Evolutionary conservation across 2,113 vertebrate species (phyloP).

Genomic region (Brachyhypopomus occidentalis): DNA sequence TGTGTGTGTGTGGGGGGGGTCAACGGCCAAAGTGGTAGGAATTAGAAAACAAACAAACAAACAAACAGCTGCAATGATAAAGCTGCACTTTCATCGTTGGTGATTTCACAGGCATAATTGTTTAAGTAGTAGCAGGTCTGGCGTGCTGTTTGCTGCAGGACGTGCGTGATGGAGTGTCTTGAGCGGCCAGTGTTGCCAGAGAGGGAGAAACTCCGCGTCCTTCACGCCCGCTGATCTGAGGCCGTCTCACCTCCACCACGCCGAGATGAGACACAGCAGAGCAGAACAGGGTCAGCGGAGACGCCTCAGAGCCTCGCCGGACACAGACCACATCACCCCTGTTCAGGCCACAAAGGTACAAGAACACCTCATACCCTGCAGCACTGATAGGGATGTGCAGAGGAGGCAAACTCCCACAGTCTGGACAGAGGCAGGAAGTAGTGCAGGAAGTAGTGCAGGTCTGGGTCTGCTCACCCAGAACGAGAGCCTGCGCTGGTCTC

Average conservation of each 20-base stretch:
- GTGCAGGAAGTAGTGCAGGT: too few species aligned
- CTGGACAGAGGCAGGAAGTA: too few species aligned
- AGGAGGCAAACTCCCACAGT: too few species aligned
- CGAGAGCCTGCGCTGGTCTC: slow-evolving; percentile 13
- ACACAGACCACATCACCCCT: too few species aligned
- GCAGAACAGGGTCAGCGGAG: background rate
- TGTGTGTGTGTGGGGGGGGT: too few species aligned
- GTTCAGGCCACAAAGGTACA: too few species aligned
- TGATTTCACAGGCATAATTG: slow-evolving; percentile 40
- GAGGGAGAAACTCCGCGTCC: slow-evolving; percentile 49
- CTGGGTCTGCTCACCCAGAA: slow-evolving; percentile 1
- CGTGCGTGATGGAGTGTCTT: background rate
- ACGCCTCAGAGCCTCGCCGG: too few species aligned
- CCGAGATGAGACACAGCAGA: background rate
- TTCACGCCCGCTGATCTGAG: slow-evolving; percentile 50
- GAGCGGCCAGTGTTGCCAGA: slow-evolving; percentile 15
- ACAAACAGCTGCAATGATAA: background rate
- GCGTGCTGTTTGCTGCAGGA: background rate
- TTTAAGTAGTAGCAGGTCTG: background rate
- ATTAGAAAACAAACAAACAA: too few species aligned
- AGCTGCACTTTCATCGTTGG: slow-evolving; percentile 10
- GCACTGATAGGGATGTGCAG: too few species aligned
- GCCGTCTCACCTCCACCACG: slow-evolving; percentile 6
- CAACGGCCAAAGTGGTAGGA: too few species aligned
- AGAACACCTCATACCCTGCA: too few species aligned